Base-by-base conservation (phyloP, 2,113 vertebrate genomes). In the Percina caprodes region DNA sequence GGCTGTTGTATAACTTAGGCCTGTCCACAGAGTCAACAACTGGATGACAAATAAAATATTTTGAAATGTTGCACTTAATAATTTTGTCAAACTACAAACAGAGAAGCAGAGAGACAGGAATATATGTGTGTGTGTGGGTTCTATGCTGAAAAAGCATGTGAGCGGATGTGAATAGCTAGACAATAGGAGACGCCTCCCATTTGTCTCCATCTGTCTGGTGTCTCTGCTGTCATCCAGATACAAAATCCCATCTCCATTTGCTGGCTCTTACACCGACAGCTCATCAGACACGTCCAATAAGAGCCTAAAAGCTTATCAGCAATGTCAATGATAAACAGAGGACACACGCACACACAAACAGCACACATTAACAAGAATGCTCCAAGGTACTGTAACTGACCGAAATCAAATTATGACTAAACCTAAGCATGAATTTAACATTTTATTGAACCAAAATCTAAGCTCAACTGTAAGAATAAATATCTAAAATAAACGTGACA, bases 311-410 rank as follows among this genome's bases (percentile, higher is more conserved):
- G 68, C 85, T 89, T 80, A 91, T 89, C 90, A 91, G 82, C 88
- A 92, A 88, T 73, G 88, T 89, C 88, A 89, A 74, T 71, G 77
- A 81, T 69, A 87, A 80, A 89, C 85, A 86, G 82, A 89, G 87
- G 77, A 91, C 88, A 80, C 21, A 23, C 77, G 51, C 74, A 49
- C 72, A 58, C 60, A 45, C 62, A 21, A 63, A 51, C 65, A 13
- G 65, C n/a, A 19, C 46, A 62, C 65, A 63, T 66, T 39, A 46
- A 73, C 23, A 3, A 24, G 33, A 46, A 21, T 8, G 30, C 77
- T 69, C 19, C 73, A 73, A 71, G 75, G 77, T 71, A n/a, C n/a
- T n/a, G n/a, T n/a, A 85, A 66, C 33, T 12, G 15, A 61, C 79
- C 56, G 65, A 86, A 69, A 77, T 70, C 74, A 67, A 77, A 82